phyloP scores from a whole-genome alignment of 1,140 invertebrate species.

The Dinoponera quadriceps region DNA sequence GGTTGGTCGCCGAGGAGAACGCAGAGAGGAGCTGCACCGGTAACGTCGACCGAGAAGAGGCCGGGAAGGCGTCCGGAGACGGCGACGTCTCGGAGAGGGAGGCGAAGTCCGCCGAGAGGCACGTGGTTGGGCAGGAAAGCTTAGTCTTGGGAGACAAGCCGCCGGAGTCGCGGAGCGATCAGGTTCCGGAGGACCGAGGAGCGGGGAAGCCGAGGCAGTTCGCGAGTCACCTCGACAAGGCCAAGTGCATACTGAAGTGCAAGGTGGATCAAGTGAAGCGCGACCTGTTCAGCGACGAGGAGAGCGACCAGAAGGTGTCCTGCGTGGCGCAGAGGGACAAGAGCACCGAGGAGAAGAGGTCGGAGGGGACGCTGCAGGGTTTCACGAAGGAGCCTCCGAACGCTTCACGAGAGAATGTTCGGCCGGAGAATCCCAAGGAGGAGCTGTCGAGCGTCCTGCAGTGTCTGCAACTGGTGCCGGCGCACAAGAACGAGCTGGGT shows the following conservation, averaged over 20 bases:
- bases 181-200: constrained; percentile 5
- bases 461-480: constrained; percentile 80
- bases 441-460: constrained; percentile 79
- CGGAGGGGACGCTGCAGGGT: not conserved
- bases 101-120: not conserved
- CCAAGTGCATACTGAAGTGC: constrained; percentile 66
- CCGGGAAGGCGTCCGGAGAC: not conserved
- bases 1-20: not conserved
- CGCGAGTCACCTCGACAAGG: constrained; percentile 33
- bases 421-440: constrained; percentile 58
- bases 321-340: not conserved
- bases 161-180: not conserved
- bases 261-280: constrained; percentile 82
- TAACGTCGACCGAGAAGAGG: not conserved
- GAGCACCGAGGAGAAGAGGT: constrained; percentile 50
- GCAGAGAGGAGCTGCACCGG: not conserved
- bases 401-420: not conserved
- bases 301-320: constrained; percentile 76
- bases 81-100: not conserved
- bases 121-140: not conserved
- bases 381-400: no score
- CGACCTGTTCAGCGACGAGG: constrained; percentile 83
- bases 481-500: constrained; percentile 75
- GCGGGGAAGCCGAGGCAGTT: not conserved
- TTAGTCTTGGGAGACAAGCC: not conserved